These are phyloP conservation scores for Dione juno DNA, from an alignment of 2,888 invertebrate genomes.

Conservation along the genomic window DNA sequence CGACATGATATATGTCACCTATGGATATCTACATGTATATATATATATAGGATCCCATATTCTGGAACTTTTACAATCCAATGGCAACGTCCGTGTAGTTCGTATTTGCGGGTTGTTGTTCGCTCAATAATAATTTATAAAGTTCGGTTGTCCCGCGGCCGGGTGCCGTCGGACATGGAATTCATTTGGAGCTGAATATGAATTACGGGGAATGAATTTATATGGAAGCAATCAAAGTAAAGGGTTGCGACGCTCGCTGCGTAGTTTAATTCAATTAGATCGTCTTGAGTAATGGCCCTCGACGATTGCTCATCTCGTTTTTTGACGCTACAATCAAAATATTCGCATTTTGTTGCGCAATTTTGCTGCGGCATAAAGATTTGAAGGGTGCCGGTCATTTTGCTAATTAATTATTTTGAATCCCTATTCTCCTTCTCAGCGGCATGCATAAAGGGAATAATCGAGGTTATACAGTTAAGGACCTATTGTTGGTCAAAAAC, in stretches of 20 bases:
- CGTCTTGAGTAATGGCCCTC: conserved; percentile 59
- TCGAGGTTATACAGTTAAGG: conserved; percentile 18
- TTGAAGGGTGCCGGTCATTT: conserved; percentile 39
- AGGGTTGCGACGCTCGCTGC: conserved; percentile 63
- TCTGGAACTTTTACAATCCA: conserved; percentile 62
- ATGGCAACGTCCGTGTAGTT: conserved; percentile 64
- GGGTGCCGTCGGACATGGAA: conserved; percentile 64
- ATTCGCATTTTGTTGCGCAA: conserved; percentile 48
- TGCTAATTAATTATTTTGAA: conserved; percentile 46
- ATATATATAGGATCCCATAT: conserved; percentile 32
- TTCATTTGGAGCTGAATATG: conserved; percentile 71
- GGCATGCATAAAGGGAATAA: conserved; percentile 23
- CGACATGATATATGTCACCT: not conserved
- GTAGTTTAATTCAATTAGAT: conserved; percentile 70
- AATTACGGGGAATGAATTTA: conserved; percentile 68
- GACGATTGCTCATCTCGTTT: conserved; percentile 57
- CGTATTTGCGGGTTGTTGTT: conserved; percentile 66
- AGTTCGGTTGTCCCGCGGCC: conserved; percentile 65
- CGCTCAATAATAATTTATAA: conserved; percentile 71
- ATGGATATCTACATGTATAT: not conserved
- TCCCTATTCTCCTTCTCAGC: conserved; percentile 25
- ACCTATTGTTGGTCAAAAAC: conserved; percentile 24
- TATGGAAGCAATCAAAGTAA: conserved; percentile 75
- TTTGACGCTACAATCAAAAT: conserved; percentile 56
- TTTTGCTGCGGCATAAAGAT: conserved; percentile 29